Base-by-base conservation (phyloP, 2,113 vertebrate species). In the Rhadina sibilatrix region DNA sequence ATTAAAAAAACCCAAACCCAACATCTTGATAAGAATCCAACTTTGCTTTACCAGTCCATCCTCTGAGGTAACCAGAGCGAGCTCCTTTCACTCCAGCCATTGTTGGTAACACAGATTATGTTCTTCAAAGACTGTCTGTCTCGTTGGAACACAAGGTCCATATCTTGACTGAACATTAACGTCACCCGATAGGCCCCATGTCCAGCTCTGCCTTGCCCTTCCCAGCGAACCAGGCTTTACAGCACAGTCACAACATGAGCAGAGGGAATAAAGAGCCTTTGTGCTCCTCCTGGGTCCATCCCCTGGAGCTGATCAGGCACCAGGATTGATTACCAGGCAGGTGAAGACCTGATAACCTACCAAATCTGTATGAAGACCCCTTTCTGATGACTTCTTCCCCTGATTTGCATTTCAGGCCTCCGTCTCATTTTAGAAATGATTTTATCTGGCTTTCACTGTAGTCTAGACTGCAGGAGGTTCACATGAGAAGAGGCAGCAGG, bases 111-210 rank as follows among this genome's bases (percentile, higher is more conserved):
- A 44, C 64, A 93, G 94, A 97, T 97, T 95, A 93, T 95, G 87
- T 97, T 97, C 97, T 97, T 97, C 96, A 97, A 98, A 97, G 97
- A 87, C 90, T 85, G 90, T 92, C 95, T 96, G 95, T 97, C 97
- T 97, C 74, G 5, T 96, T 96, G 76, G 89, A 94, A 96, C 92
- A 92, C 83, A 82, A 96, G 93, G 96, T 97, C 97, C 95, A 64
- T 97, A 97, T 97, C 96, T 94, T 87, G 90, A 83, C 91, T 92
- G 96, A 97, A 71, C 97, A 96, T 97, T 97, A 97, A 91, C 11
- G 98, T 97, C 90, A 98, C 97, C 92, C 47, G 97, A 98, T 97
- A 97, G 98, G 96, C 80, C 63, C 77, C 81, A 9, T 93, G 90
- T 97, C 96, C 97, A 96, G 92, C 91, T 95, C 83, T 74, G 91